phyloP scores from a whole-genome alignment of 2,888 invertebrate genomes.

The Melanostoma mellinum region DNA sequence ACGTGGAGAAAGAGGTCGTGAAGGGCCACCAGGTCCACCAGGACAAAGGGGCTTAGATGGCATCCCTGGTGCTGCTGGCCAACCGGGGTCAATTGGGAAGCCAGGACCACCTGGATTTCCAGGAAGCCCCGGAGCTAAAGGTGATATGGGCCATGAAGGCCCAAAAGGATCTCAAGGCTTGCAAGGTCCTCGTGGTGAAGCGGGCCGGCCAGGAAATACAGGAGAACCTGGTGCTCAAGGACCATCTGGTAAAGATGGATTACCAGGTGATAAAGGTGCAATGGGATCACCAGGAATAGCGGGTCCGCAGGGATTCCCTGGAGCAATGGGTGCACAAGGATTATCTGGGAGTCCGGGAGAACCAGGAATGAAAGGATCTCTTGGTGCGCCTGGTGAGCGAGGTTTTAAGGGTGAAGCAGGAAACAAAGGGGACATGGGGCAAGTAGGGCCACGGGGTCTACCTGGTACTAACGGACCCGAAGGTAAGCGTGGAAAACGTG shows the following conservation, averaged over 20 bases:
- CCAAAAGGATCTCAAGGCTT: slow-evolving; percentile 91
- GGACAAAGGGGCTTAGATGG: slow-evolving; percentile 92
- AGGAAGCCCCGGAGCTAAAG: slow-evolving; percentile 90
- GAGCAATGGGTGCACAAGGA: slow-evolving; percentile 90
- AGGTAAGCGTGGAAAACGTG: slow-evolving; percentile 91
- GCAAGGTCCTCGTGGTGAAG: slow-evolving; percentile 91
- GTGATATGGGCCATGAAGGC: slow-evolving; percentile 89
- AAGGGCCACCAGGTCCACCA: slow-evolving; percentile 90
- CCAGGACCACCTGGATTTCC: slow-evolving; percentile 93
- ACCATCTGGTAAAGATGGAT: slow-evolving; percentile 90
- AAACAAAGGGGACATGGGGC: slow-evolving; percentile 89
- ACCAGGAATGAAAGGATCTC: slow-evolving; percentile 89
- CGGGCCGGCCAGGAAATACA: slow-evolving; percentile 89
- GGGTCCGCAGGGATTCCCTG: slow-evolving; percentile 92
- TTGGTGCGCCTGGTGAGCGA: slow-evolving; percentile 89
- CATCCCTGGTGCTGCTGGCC: slow-evolving; percentile 87
- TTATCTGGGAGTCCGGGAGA: slow-evolving; percentile 88
- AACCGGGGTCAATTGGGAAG: slow-evolving; percentile 89
- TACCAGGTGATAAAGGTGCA: slow-evolving; percentile 91
- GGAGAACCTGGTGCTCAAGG: slow-evolving; percentile 90
- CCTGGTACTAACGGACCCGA: slow-evolving; percentile 89
- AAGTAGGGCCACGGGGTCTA: slow-evolving; percentile 88
- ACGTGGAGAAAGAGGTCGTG: slow-evolving; percentile 92
- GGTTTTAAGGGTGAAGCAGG: slow-evolving; percentile 91
- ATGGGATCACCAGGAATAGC: slow-evolving; percentile 88